A percentile compares a stretch with the other conserved stretches of the same genome.
Evolutionary conservation across 2,797 vertebrate genomes (phyloP).

Genomic region (Schizothorax lantsangensis): DNA sequence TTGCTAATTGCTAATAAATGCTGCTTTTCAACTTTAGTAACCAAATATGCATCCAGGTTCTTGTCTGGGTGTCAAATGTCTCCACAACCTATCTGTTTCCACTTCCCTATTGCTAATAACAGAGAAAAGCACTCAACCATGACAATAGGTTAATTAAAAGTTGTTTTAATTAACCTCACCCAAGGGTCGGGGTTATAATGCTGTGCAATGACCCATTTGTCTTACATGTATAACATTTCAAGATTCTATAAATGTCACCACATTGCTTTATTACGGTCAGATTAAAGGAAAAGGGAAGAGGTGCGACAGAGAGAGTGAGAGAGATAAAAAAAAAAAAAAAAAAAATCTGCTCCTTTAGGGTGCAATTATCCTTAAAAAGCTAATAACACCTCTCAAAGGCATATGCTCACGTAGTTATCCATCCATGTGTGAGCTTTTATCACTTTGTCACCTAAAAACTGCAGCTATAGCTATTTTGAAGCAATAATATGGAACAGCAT

Average conservation of each 20-base stretch:
- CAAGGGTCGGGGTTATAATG: constrained; percentile 36
- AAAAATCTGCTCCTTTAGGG: neutral
- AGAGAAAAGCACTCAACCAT: constrained; percentile 39
- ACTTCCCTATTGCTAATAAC: constrained; percentile 16
- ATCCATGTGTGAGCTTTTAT: neutral
- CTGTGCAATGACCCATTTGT: constrained; percentile 48
- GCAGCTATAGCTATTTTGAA: constrained; percentile 10
- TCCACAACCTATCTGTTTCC: neutral
- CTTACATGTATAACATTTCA: constrained; percentile 48
- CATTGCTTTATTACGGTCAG: constrained; percentile 8
- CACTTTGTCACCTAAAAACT: neutral
- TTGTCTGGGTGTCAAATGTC: constrained; percentile 8
- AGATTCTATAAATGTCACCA: constrained; percentile 51
- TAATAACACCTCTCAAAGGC: constrained; percentile 2
- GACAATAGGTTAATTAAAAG: constrained; percentile 53
- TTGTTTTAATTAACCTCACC: constrained; percentile 45
- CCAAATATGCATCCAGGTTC: neutral
- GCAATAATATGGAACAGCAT: neutral
- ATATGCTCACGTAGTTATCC: constrained; percentile 10
- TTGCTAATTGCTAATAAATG: neutral
- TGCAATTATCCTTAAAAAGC: constrained; percentile 22
- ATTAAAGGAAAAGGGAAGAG: neutral
- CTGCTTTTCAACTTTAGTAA: neutral
- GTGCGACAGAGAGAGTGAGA: neutral
- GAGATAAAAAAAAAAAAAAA: neutral